Base-by-base conservation (phyloP, 2,888 invertebrate species). In the Chrysolina americana region DNA sequence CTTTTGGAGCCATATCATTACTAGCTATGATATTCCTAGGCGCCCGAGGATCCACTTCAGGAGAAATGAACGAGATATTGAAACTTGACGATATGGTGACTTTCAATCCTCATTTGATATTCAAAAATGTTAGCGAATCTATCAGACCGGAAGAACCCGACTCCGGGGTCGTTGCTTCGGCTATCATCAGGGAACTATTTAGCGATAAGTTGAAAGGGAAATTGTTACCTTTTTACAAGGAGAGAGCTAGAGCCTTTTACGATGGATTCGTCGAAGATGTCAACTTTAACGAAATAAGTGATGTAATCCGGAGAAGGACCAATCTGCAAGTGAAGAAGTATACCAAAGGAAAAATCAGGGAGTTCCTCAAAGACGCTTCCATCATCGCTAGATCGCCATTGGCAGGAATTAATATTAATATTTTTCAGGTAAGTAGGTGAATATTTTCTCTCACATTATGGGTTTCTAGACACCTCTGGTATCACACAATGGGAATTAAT, bases 21-120 rank as follows among this genome's bases (percentile, higher is more conserved):
- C 87, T 96, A n/a, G 95, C 96, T 0, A 96, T 96, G 96, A 93
- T 96, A 75, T 96, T 96, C 86, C 90, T 96, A 82, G 96, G 96
- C 0, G 96, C 96, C 0, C 91, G 94, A 79, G 96, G 96, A 1
- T 92, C 94, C 2, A 96, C 96, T 0, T 96, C 96, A 0, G 95
- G 95, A 0, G 95, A 96, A 90, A 95, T 97, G 94, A 96, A 96
- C 84, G 95, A 96, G 83, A 92, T 96, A 13, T 89, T 96, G 0
- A 92, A 93, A 81, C 89, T 96, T 17, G 96, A 96, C 84, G 95
- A 96, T 78, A 95, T 96, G 92, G 93, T 95, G 0, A 95, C 95
- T 0, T 96, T 97, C 83, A 97, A 96, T 87, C 96, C 96, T 0
- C 96, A 97, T 86, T 91, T 96, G 81, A 93, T 95, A 0, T 92